Evolutionary conservation across 2,888 invertebrate species (phyloP).

Genomic region (Eupithecia exiguata): DNA sequence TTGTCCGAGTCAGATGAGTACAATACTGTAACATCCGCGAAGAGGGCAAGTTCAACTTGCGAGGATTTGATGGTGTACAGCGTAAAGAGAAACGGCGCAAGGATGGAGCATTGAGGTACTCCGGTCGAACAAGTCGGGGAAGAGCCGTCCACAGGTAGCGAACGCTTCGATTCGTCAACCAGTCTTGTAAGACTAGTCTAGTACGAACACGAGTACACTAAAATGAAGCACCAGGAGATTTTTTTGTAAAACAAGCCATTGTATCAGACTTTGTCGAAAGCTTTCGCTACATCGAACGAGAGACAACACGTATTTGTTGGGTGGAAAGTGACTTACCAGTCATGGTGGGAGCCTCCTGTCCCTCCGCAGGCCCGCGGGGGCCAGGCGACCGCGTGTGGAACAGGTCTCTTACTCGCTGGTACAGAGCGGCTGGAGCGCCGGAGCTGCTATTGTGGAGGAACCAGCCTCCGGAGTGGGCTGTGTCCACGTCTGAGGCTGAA

Average conservation of each 20-base stretch:
- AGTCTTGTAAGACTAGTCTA: neutral
- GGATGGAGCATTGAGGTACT: neutral
- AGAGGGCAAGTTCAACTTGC: neutral
- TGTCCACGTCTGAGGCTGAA: constrained; percentile 82
- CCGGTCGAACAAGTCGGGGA: neutral
- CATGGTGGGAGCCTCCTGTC: constrained; percentile 80
- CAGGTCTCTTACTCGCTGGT: constrained; percentile 92
- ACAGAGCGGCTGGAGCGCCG: constrained; percentile 88
- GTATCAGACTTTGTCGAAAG: neutral
- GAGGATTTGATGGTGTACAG: neutral
- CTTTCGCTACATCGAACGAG: neutral
- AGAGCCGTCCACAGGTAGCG: neutral
- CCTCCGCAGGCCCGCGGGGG: constrained; percentile 74
- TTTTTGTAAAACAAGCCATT: neutral
- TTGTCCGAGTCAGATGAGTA: neutral
- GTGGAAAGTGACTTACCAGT: constrained; percentile 64
- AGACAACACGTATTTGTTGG: neutral
- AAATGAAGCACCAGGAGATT: neutral
- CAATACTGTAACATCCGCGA: neutral
- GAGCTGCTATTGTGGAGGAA: constrained; percentile 86
- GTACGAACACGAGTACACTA: neutral
- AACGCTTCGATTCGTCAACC: neutral
- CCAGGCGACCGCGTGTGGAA: constrained; percentile 86
- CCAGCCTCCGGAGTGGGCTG: constrained; percentile 85
- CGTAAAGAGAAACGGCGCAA: neutral